Base-by-base conservation (phyloP, 2,888 invertebrate genomes). In the Drosophila nigritarsus region DNA sequence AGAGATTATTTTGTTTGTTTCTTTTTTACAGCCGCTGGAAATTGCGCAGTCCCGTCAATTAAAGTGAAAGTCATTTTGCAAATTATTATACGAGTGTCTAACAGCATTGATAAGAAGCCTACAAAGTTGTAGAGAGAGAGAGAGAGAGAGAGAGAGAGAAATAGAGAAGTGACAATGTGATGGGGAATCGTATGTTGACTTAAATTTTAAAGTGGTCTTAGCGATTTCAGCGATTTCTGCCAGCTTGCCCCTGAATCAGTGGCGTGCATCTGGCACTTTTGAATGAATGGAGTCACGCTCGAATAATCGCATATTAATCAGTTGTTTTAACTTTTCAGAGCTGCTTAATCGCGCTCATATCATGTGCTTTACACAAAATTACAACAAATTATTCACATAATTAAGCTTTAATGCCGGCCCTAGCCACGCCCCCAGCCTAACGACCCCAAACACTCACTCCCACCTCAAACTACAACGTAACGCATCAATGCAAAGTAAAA, bases 311-410 rank as follows among this genome's bases (percentile, higher is more conserved):
- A 69, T 83, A 77, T 77, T 83, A 89, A 89, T 83, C 81, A 78
- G 83, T 75, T 85, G 73, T 73, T 77, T 88, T 78, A 89, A 82
- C 88, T 87, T 87, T 83, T 67, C 65, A 65, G 65, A 60, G 34
- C 80, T 69, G 71, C 56, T 87, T 85, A 82, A 83, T 79, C 80
- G 86, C 55, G 72, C 65, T 68, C 66, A 53, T 72, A 68, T 69
- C 63, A 63, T 84, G 84, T 61, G 82, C 70, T 88, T 83, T 74
- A 83, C 75, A 86, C 70, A 74, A 87, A 84, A 89, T 84, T 89
- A 89, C 87, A 89, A 65, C 75, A 84, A 89, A 84, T 84, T 87
- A 89, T 87, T 84, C 82, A 82, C 82, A 89, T 84, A 89, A 85
- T 85, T 85, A 78, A 75, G 75, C 82, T 89, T 84, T 87, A 84